A percentile compares a stretch with the other conserved stretches of the same genome.
phyloP scores from a whole-genome alignment of 1,140 invertebrate species.

The Platorchestia sp. region DNA sequence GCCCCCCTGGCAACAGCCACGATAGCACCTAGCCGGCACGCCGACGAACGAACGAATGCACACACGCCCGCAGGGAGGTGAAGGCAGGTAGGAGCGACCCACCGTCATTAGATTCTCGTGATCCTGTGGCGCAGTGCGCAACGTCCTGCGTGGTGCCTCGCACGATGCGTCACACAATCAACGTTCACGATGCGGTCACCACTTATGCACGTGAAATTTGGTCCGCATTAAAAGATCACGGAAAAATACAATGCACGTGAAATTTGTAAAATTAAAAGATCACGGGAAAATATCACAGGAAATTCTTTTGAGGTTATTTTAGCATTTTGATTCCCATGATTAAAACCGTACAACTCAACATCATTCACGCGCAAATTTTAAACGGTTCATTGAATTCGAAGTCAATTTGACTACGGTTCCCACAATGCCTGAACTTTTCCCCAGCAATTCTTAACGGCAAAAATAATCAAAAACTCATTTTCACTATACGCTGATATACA shows the following conservation, averaged over 20 bases:
- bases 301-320: background rate
- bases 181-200: background rate
- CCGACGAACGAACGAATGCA: background rate
- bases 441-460: background rate
- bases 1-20: constrained; percentile 44
- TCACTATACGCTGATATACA: too few species aligned
- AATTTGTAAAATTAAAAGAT: background rate
- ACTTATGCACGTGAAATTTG: background rate
- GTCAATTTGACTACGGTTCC: background rate
- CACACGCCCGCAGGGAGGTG: background rate
- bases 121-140: background rate
- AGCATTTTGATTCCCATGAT: too few species aligned
- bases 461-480: too few species aligned
- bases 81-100: background rate
- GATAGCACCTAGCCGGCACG: constrained; percentile 33
- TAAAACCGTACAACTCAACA: too few species aligned
- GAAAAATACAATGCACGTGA: too few species aligned
- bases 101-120: background rate
- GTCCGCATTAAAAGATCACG: background rate
- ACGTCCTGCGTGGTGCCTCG: background rate
- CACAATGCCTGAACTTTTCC: background rate
- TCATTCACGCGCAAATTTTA: too few species aligned
- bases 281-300: background rate
- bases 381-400: too few species aligned
- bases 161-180: background rate